Evolutionary conservation across 1,140 invertebrate species (phyloP), one percentile per base, ranked within the genome.

Genomic region (Thaumetopoea pityocampa): DNA sequence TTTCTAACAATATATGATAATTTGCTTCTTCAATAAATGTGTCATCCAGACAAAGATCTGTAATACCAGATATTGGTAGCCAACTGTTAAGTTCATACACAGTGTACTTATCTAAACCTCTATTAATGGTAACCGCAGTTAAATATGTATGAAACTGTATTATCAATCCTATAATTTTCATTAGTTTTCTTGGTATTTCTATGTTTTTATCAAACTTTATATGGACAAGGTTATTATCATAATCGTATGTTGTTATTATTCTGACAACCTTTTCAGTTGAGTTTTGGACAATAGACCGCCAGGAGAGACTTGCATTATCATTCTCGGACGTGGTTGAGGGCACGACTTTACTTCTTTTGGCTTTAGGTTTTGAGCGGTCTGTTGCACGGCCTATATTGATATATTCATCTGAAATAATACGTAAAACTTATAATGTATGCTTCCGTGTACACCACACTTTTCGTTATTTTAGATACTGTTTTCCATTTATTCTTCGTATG

Each of bases 41-140:
- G 18, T 54, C 38, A 10, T 78, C 73, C 1, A 81, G 44, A 27
- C 56, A 63, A 9, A 77, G 11, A 17, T 73, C 63, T 4, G 66
- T 72, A 20, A 72, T 61, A 17, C 65, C 19, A 0, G 64, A 67
- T 1, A 12, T 14, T 1, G 53, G 59, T 7, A 74, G 16, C 17
- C 62, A 56, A 16, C 62, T 62, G 17, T 26, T 36, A 3, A 78
- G 49, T 51, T 70, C 73, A 30, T 78, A 60, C 5, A 74, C 8
- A 1, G 48, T 51, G 2, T 51, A 60, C 16, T 26, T 29, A 35
- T 58, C 33, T 1, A 67, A 22, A 5, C 66, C 70, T 26, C 45
- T 41, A 9, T 70, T 64, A 0, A 78, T 61, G 0, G 41, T 47
- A 0, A 78, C 46, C 3, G 40, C 43, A 5, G 17, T 52, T 7